Percentiles rank a stretch among this genome's conserved stretches.
These are phyloP conservation scores for Clarias laeviceps DNA, from an alignment of 2,797 vertebrate species.

Conservation along the genomic window DNA sequence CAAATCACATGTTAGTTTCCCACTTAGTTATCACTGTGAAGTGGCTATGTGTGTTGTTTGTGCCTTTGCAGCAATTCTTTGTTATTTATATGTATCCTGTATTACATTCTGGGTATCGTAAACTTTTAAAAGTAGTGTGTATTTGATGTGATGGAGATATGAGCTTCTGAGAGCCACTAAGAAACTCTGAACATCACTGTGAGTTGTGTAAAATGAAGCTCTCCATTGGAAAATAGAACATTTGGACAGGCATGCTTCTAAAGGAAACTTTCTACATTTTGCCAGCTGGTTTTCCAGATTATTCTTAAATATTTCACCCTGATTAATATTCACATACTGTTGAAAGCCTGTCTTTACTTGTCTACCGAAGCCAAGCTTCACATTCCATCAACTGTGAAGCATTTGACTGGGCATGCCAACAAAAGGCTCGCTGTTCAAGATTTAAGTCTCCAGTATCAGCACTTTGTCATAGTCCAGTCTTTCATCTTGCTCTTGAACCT, in stretches of 20 bases:
- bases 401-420: slow-evolving; percentile 41
- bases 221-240: slow-evolving; percentile 49
- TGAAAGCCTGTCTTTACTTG: slow-evolving; percentile 52
- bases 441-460: neutral
- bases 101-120: slow-evolving; percentile 51
- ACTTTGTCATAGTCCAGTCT: neutral
- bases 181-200: slow-evolving; percentile 59
- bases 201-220: slow-evolving; percentile 52
- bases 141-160: neutral
- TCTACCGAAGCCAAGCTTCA: slow-evolving; percentile 43
- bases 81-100: neutral
- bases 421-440: neutral
- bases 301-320: slow-evolving; percentile 22
- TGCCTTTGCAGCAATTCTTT: slow-evolving; percentile 1
- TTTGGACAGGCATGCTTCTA: slow-evolving; percentile 1
- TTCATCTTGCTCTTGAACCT: neutral
- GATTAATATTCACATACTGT: slow-evolving; percentile 32
- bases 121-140: neutral
- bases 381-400: slow-evolving; percentile 52
- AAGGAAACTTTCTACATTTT: neutral
- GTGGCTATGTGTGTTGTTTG: slow-evolving; percentile 42
- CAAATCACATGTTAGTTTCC: slow-evolving; percentile 24
- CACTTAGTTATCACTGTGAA: slow-evolving; percentile 51
- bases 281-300: neutral
- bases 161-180: slow-evolving; percentile 59